These are phyloP conservation scores for Hozukius guyotensis DNA, from an alignment of 2,797 vertebrate genomes.

Conservation along the genomic window DNA sequence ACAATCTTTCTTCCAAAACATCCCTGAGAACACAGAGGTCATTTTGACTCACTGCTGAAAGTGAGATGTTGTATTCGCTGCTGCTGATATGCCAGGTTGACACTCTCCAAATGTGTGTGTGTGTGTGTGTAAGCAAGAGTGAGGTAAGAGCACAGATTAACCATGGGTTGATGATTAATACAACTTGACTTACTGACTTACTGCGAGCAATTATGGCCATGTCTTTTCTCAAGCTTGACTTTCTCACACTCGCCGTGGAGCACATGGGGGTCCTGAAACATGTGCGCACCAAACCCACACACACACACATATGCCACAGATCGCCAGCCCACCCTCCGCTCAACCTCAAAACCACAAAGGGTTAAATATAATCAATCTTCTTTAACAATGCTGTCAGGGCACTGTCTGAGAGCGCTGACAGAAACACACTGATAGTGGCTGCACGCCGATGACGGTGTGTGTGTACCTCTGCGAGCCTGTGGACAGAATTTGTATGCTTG, in stretches of 20 bases:
- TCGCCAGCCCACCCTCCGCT: constrained; percentile 74
- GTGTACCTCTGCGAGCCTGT: constrained; percentile 4
- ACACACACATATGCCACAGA: constrained; percentile 65
- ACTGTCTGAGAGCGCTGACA: constrained; percentile 70
- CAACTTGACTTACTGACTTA: constrained; percentile 83
- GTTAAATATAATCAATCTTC: constrained; percentile 86
- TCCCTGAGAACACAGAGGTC: constrained; percentile 68
- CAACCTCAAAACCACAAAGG: constrained; percentile 84
- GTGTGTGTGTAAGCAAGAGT: constrained; percentile 40
- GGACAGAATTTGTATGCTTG: constrained; percentile 16
- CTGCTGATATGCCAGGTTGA: constrained; percentile 61
- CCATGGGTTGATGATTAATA: constrained; percentile 79
- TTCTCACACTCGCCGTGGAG: constrained; percentile 72
- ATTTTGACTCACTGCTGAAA: constrained; percentile 68
- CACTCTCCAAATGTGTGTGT: constrained; percentile 40
- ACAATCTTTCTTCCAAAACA: constrained; percentile 67
- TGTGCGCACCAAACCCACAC: constrained; percentile 71
- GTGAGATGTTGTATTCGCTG: constrained; percentile 60
- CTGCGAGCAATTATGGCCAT: constrained; percentile 81
- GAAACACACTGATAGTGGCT: constrained; percentile 63
- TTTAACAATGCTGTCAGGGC: constrained; percentile 81
- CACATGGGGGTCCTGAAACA: constrained; percentile 74
- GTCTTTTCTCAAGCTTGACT: constrained; percentile 81
- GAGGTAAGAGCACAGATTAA: constrained; percentile 80
- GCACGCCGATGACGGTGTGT: constrained; percentile 13